Percentiles rank a stretch among this genome's conserved stretches.
These are phyloP conservation scores for Sphinx pinastri DNA, from an alignment of 2,888 invertebrate species.

Conservation along the genomic window DNA sequence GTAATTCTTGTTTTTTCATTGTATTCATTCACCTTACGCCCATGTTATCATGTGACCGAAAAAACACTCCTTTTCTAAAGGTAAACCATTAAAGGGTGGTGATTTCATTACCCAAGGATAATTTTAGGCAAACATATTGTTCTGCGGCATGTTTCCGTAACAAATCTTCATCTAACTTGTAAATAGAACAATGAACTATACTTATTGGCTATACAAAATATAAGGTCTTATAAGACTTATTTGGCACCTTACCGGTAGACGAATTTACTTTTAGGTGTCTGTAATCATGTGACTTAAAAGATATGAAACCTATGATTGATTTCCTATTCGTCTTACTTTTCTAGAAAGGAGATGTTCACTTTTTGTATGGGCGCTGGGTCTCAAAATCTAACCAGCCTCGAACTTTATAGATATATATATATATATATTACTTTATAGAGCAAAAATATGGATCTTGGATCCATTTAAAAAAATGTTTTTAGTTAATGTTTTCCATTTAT, in stretches of 20 bases:
- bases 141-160: neutral
- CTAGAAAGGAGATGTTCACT: too few species aligned
- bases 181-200: neutral
- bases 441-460: too few species aligned
- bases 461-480: too few species aligned
- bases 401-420: too few species aligned
- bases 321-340: too few species aligned
- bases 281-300: neutral
- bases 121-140: neutral
- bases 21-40: constrained; percentile 35
- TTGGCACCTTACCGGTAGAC: neutral
- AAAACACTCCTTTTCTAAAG: neutral
- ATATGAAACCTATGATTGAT: neutral
- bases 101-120: neutral
- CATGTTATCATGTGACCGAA: constrained; percentile 54
- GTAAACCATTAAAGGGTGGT: neutral
- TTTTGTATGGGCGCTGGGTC: too few species aligned
- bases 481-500: too few species aligned
- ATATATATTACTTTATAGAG: too few species aligned
- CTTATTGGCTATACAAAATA: neutral
- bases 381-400: too few species aligned
- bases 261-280: neutral
- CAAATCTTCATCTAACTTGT: neutral
- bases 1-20: neutral
- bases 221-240: neutral